Evolutionary conservation across 2,113 vertebrate species (phyloP), one percentile per base, ranked within the genome.

Genomic region (Cyanocitta stelleri): DNA sequence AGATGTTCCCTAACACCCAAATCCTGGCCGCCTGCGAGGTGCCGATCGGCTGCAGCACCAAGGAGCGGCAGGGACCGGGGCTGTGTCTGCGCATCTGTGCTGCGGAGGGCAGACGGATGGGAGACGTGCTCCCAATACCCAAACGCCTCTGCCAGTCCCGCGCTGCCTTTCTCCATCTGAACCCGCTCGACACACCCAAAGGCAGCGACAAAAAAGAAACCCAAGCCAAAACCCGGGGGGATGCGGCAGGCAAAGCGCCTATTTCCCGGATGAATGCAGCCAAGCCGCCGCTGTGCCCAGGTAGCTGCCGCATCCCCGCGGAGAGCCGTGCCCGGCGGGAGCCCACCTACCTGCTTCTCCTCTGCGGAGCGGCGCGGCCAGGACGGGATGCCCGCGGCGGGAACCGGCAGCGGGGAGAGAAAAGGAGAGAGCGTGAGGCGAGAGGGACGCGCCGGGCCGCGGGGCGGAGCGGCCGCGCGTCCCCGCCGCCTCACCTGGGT

Each of bases 401-500:
- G 75, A 63, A 46, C 37, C 94, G 66, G 81, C 89, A 5, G 56
- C 86, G 75, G 84, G 80, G 83, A 85, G 58, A 86, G 66, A 81
- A 82, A 78, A 80, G 51, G 72, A 82, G 54, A 90, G 37, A 96
- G 15, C 55, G 81, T 48, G 96, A 96, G 97, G 92, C 93, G 95
- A 72, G 94, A 91, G 96, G 88, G 94, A 39, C 58, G 75, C 94
- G 93, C 69, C 71, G 91, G 84, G 68, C 79, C 66, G 86, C 66
- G 89, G 71, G 67, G 80, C 33, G 86, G 55, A 43, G 75, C 82
- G 69, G 64, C 71, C 61, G 71, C 81, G 16, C 78, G 51, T 12
- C 85, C 41, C 84, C 68, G 46, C 86, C 54, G 43, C 61, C 98
- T 98, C 98, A 99, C 99, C 99, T 98, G 99, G 98, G 98, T 99